Conservation (phyloP, 2,888 invertebrate genomes). For the Cheiracanthium punctorium region DNA sequence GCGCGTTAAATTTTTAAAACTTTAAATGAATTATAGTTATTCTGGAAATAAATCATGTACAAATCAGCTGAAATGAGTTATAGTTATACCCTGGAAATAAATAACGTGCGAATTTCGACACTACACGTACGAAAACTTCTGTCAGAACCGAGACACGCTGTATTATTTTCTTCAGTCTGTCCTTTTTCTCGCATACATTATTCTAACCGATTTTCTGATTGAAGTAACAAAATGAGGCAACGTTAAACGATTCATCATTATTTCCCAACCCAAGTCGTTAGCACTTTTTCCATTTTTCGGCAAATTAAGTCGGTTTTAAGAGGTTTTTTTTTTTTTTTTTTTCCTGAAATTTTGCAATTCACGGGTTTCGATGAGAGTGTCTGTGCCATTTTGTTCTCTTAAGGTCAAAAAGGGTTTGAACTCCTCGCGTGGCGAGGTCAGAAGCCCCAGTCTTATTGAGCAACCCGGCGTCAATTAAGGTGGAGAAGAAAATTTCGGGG, state of each 20-base stretch:
- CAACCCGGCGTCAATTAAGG: slow-evolving; percentile 55
- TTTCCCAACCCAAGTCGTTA: background rate
- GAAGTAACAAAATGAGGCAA: background rate
- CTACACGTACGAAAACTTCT: too few relatives aligned
- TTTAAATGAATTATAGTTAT: too few relatives aligned
- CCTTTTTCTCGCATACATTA: background rate
- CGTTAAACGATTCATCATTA: background rate
- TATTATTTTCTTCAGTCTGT: too few relatives aligned
- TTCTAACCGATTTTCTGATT: background rate
- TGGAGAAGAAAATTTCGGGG: slow-evolving; percentile 16
- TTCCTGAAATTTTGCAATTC: slow-evolving; percentile 28
- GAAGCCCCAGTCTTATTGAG: slow-evolving; percentile 9
- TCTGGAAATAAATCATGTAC: too few relatives aligned
- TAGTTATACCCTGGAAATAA: too few relatives aligned
- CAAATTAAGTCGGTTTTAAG: slow-evolving; percentile 19
- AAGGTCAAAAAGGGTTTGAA: slow-evolving; percentile 43
- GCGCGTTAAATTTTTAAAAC: too few relatives aligned
- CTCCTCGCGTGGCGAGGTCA: slow-evolving; percentile 30
- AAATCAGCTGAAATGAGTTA: too few relatives aligned
- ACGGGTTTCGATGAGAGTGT: slow-evolving; percentile 12
- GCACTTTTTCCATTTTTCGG: slow-evolving; percentile 16
- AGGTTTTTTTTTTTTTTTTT: background rate
- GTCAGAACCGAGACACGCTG: too few relatives aligned
- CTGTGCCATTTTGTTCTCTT: slow-evolving; percentile 33
- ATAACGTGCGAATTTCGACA: too few relatives aligned